Evolutionary conservation across 2,888 invertebrate species (phyloP), one percentile per base, ranked within the genome.

Genomic region (Euphydryas editha): DNA sequence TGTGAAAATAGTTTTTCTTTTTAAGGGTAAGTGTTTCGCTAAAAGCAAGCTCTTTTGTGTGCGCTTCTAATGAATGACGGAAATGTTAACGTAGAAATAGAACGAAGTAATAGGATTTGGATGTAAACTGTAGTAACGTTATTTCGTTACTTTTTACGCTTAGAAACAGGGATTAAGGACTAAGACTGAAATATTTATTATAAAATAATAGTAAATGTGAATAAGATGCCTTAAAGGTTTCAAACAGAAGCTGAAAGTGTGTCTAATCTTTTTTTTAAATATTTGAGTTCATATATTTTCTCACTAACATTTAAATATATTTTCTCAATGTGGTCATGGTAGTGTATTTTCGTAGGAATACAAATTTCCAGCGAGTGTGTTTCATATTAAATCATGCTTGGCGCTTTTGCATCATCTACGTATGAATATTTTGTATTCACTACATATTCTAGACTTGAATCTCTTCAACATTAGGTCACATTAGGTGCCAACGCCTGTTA

Each of bases 401-500:
- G 59, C 49, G 61, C 54, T 47, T 61, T 44, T 61, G 59, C 24
- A 4, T 24, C 64, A 42, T 64, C 62, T 62, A 59, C 62, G 59
- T 69, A 62, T 44, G 59, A 68, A 70, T 59, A 65, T 70, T 70
- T 68, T 47, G 68, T 65, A 70, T 70, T 70, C 70, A 57, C 46
- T 57, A 65, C 62, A 62, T 67, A 65, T 65, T 65, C 42, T 39
- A 57, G 57, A 68, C 62, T 59, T 67, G 70, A 70, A 70, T 68
- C 61, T 68, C 62, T 64, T 36, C 59, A 51, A 61, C 67, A 69
- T 67, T 63, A 60, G 55, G 69, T 54, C 54, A 54, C 36, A 54
- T 54, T 54, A 54, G 54, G 54, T 55, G 57, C 65, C 67, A 67
- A 69, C 63, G 69, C 65, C 49, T 63, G 67, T 59, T 60, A 65